Evolutionary conservation across 1,140 invertebrate species (phyloP), one percentile per base, ranked within the genome.

Genomic region (Panagrolaimus sp.): DNA sequence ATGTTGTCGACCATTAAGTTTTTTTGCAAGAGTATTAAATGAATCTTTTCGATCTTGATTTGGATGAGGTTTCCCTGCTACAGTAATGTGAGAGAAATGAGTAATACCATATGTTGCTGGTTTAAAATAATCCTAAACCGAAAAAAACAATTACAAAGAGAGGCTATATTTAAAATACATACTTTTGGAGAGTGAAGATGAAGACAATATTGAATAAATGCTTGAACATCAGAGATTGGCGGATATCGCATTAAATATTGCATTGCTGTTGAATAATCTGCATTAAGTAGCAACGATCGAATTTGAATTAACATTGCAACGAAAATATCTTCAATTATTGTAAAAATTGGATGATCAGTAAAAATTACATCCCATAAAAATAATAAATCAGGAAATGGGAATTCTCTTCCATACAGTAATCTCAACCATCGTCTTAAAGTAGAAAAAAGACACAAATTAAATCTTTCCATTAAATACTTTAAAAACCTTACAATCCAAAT

Each of bases 311-410:
- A 81, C 89, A 91, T 90, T 4, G 90, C 88, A 21, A 90, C 87
- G 75, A 91, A 87, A 47, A 91, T 87, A 72, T 88, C 91, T 80
- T 91, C 89, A 21, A 90, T 87, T 28, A 91, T 84, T 38, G 88
- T 87, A 77, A 91, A 87, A 68, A 86, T 84, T 17, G 89, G 87
- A n/a, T 88, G 87, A 74, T 90, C 89, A 7, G 89, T 87, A 84
- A 92, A 91, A 43, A 91, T 88, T 43, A 89, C 90, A 76, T 91
- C 90, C 90, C 90, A 91, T 1, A 91, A 79, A 28, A 89, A 86
- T 12, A 91, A 84, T 43, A 91, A 82, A 78, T 91, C 90, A 52
- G 88, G 84, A 65, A 91, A 86, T 17, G 89, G 87, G 83, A 91
- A 91, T 83, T 91, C 90, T 15, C 90, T 85, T 0, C 90, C 90